Conservation (phyloP, 1,140 invertebrate species). For the Nomia melanderi region DNA sequence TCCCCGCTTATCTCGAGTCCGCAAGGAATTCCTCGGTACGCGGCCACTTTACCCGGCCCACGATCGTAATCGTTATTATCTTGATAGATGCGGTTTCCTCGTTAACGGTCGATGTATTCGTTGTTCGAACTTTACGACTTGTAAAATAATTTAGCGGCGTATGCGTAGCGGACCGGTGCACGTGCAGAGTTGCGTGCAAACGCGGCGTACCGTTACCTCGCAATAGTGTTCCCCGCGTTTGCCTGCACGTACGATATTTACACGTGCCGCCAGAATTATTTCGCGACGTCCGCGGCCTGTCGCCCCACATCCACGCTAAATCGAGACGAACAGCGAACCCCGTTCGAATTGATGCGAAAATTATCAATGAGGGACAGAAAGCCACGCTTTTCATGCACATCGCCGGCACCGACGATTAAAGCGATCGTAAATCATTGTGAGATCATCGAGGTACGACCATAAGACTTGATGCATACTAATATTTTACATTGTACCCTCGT, state of each 20-base stretch:
- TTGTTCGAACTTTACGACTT: slow-evolving; percentile 60
- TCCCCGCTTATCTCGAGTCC: slow-evolving; percentile 7
- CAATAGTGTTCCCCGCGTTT: slow-evolving; percentile 13
- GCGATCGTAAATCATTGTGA: too few relatives aligned
- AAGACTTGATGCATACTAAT: too few relatives aligned
- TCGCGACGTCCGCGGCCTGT: not conserved
- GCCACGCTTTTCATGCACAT: slow-evolving; percentile 38
- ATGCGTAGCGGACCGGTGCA: slow-evolving; percentile 9
- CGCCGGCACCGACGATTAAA: slow-evolving; percentile 49
- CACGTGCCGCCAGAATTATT: slow-evolving; percentile 10
- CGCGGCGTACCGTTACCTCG: slow-evolving; percentile 47
- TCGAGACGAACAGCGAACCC: not conserved
- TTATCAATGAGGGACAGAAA: slow-evolving; percentile 35
- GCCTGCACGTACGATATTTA: slow-evolving; percentile 22
- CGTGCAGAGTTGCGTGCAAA: slow-evolving; percentile 47
- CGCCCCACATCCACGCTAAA: too few relatives aligned
- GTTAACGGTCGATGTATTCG: slow-evolving; percentile 62
- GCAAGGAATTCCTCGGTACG: slow-evolving; percentile 6
- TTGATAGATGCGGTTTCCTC: slow-evolving; percentile 61
- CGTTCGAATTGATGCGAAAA: not conserved
- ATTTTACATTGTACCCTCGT: too few relatives aligned
- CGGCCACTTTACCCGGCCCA: slow-evolving; percentile 1
- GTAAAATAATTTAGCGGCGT: slow-evolving; percentile 62
- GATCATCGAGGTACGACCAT: too few relatives aligned
- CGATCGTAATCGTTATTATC: slow-evolving; percentile 65